Conservation (phyloP, 1,140 invertebrate genomes). For the Euborellia annulipes region DNA sequence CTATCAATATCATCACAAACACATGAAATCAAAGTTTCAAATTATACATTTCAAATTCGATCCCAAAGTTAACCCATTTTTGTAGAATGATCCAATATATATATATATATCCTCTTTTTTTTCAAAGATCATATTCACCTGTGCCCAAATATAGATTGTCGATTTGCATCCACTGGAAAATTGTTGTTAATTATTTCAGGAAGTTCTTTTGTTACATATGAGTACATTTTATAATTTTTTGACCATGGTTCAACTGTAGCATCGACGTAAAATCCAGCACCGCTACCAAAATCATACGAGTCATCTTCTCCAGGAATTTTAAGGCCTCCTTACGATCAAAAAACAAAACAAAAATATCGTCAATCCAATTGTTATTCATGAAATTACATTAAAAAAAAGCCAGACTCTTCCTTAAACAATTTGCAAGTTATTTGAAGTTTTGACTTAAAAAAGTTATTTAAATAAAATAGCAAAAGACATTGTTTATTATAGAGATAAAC, state of each 20-base stretch:
- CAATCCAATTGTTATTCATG: too few relatives aligned
- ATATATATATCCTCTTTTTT: constrained; percentile 10
- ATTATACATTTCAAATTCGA: not conserved
- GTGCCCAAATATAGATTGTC: constrained; percentile 72
- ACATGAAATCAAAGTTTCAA: not conserved
- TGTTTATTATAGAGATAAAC: too few relatives aligned
- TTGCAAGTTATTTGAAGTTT: too few relatives aligned
- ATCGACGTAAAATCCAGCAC: constrained; percentile 93
- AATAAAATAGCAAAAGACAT: too few relatives aligned
- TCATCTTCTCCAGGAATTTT: constrained; percentile 83
- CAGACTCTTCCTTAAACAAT: too few relatives aligned
- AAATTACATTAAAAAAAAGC: too few relatives aligned
- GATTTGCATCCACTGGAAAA: constrained; percentile 41
- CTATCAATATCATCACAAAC: too few relatives aligned
- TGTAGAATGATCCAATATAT: not conserved
- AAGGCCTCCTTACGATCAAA: constrained; percentile 66
- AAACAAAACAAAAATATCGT: too few relatives aligned
- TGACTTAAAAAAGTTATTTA: too few relatives aligned
- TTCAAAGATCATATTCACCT: constrained; percentile 35
- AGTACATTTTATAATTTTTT: constrained; percentile 90
- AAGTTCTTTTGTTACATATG: constrained; percentile 86
- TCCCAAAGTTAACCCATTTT: not conserved
- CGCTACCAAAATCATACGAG: constrained; percentile 83
- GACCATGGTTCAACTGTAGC: constrained; percentile 84
- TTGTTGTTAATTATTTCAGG: constrained; percentile 57